A percentile compares a stretch with the other conserved stretches of the same genome.
Conservation (phyloP, 2,113 vertebrate species). For the Trematomus loennbergii region DNA sequence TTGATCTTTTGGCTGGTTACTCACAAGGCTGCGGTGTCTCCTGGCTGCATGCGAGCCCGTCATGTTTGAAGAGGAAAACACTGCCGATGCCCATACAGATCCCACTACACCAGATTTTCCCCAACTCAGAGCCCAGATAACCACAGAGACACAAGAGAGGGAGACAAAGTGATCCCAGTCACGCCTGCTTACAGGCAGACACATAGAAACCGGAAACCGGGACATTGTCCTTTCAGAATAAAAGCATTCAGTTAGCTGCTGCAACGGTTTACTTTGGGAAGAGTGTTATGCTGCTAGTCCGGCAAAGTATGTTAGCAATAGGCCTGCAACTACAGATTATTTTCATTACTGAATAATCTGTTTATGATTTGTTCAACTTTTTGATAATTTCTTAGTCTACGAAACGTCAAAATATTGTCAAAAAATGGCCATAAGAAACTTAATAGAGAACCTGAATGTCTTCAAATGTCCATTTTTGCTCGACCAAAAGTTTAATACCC, state of each 20-base stretch:
- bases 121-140: slow-evolving; percentile 51
- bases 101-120: slow-evolving; percentile 46
- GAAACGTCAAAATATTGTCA: too few relatives aligned
- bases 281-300: too few relatives aligned
- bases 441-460: too few relatives aligned
- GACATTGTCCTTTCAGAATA: slow-evolving; percentile 46
- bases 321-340: too few relatives aligned
- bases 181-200: neutral
- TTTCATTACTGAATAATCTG: too few relatives aligned
- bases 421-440: too few relatives aligned
- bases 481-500: too few relatives aligned
- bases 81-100: slow-evolving; percentile 56
- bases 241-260: neutral
- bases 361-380: too few relatives aligned
- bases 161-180: slow-evolving; percentile 8
- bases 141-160: slow-evolving; percentile 38
- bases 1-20: slow-evolving; percentile 52
- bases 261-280: too few relatives aligned
- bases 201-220: slow-evolving; percentile 5
- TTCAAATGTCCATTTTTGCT: too few relatives aligned
- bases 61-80: slow-evolving; percentile 72
- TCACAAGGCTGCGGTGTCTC: slow-evolving; percentile 78
- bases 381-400: too few relatives aligned
- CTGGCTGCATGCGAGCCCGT: slow-evolving; percentile 70
- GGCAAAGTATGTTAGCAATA: too few relatives aligned